Evolutionary conservation across 1,140 invertebrate genomes (phyloP).

Genomic region (Coboldia fuscipes): DNA sequence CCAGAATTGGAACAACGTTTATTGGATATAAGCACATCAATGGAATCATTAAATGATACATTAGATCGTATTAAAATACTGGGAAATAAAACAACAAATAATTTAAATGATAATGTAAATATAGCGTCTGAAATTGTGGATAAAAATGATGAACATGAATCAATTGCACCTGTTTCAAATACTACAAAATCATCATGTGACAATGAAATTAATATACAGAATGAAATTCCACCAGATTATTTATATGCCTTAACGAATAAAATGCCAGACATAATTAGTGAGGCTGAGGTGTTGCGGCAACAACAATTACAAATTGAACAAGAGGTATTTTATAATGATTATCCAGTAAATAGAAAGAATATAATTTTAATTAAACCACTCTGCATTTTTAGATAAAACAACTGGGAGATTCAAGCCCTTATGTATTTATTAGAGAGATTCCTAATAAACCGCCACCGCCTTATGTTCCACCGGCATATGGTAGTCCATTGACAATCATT

Average conservation of each 20-base stretch:
- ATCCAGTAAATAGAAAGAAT: neutral
- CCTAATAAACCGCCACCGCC: slow-evolving; percentile 12
- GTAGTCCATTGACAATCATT: slow-evolving; percentile 11
- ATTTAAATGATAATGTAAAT: too few species aligned
- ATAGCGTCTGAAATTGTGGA: too few species aligned
- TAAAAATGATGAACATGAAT: neutral
- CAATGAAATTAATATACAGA: neutral
- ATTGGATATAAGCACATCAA: neutral
- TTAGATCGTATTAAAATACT: too few species aligned
- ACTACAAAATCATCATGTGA: neutral
- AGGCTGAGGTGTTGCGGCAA: slow-evolving; percentile 7
- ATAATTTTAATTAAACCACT: too few species aligned
- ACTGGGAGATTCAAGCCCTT: slow-evolving; percentile 2
- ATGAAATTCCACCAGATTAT: neutral
- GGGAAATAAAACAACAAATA: too few species aligned
- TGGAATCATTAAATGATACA: too few species aligned
- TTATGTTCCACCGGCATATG: slow-evolving; percentile 9
- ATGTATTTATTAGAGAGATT: slow-evolving; percentile 8
- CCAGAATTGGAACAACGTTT: neutral
- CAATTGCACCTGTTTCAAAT: neutral
- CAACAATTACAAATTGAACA: slow-evolving; percentile 6
- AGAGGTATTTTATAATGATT: slow-evolving; percentile 4
- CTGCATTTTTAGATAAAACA: slow-evolving; percentile 1
- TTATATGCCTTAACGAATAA: neutral
- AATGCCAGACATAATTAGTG: slow-evolving; percentile 9